These are phyloP conservation scores for Serranus cabrilla DNA, from an alignment of 2,797 vertebrate genomes.

Conservation along the genomic window DNA sequence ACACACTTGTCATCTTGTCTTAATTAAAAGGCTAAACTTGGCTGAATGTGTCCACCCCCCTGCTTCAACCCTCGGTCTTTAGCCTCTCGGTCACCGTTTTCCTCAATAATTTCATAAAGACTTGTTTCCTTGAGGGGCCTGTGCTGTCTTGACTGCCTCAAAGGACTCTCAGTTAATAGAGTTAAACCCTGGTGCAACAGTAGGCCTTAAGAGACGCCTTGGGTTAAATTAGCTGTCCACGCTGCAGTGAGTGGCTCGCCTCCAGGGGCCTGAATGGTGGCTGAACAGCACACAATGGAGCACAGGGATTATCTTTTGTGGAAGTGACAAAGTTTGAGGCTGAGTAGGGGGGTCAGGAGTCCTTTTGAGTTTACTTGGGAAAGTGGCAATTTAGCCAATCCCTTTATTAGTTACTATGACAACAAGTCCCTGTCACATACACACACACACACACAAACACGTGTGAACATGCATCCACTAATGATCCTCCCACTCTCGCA, in stretches of 20 bases:
- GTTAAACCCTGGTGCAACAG: constrained; percentile 58
- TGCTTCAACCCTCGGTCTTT: background rate
- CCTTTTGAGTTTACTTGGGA: constrained; percentile 66
- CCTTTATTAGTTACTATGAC: constrained; percentile 51
- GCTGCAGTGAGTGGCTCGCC: constrained; percentile 36
- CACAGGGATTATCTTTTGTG: constrained; percentile 66
- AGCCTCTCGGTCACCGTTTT: constrained; percentile 40
- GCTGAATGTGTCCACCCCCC: background rate
- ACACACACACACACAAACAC: constrained; percentile 7
- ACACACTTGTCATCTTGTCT: constrained; percentile 61
- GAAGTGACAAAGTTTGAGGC: constrained; percentile 67
- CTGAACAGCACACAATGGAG: constrained; percentile 70
- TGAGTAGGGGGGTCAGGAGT: constrained; percentile 40
- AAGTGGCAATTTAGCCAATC: constrained; percentile 61
- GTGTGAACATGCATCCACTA: constrained; percentile 43
- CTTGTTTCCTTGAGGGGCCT: constrained; percentile 53
- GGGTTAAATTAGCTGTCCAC: constrained; percentile 61
- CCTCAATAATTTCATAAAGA: constrained; percentile 37
- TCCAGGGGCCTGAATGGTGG: constrained; percentile 56
- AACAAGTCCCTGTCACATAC: constrained; percentile 16
- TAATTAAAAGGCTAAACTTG: constrained; percentile 60
- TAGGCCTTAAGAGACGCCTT: constrained; percentile 53
- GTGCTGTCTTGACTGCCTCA: constrained; percentile 47
- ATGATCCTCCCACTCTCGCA: constrained; percentile 12
- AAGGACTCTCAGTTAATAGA: constrained; percentile 71